phyloP scores from a whole-genome alignment of 2,888 invertebrate species.

The Melieria omissa region DNA sequence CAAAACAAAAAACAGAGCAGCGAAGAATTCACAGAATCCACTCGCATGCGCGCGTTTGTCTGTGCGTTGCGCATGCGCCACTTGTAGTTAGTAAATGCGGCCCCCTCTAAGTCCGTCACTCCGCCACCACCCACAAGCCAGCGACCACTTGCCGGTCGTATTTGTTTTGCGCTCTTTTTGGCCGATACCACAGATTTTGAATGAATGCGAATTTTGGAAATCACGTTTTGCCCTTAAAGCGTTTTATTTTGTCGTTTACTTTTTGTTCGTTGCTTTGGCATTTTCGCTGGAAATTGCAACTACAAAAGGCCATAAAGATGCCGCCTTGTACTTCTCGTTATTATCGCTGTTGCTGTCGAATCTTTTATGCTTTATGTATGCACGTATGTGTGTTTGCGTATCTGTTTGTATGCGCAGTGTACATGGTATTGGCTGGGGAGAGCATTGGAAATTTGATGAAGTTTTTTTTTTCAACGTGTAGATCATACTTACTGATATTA shows the following conservation, averaged over 20 bases:
- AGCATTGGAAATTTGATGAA: no score
- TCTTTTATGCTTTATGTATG: slow-evolving; percentile 1
- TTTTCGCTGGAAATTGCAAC: slow-evolving; percentile 34
- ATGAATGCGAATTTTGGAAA: slow-evolving; percentile 37
- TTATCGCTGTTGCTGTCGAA: slow-evolving; percentile 18
- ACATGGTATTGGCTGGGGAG: no score
- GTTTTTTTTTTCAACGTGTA: no score
- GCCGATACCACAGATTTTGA: slow-evolving; percentile 18
- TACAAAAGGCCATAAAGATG: slow-evolving; percentile 25
- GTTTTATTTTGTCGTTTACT: slow-evolving; percentile 22
- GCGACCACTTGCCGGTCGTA: no score
- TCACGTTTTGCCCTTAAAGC: slow-evolving; percentile 47
- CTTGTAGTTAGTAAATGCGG: neutral
- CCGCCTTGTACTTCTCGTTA: slow-evolving; percentile 30
- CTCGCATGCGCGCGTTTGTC: neutral
- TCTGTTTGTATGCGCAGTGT: neutral
- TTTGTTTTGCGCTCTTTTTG: no score
- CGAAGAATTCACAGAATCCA: neutral
- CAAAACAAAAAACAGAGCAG: neutral
- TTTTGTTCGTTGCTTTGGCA: slow-evolving; percentile 13
- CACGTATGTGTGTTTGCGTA: neutral
- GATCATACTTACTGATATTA: no score
- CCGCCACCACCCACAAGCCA: no score
- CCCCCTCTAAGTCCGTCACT: no score
- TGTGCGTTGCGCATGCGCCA: slow-evolving; percentile 43